Conservation (phyloP, 2,113 vertebrate genomes). For the Austrofundulus limnaeus region DNA sequence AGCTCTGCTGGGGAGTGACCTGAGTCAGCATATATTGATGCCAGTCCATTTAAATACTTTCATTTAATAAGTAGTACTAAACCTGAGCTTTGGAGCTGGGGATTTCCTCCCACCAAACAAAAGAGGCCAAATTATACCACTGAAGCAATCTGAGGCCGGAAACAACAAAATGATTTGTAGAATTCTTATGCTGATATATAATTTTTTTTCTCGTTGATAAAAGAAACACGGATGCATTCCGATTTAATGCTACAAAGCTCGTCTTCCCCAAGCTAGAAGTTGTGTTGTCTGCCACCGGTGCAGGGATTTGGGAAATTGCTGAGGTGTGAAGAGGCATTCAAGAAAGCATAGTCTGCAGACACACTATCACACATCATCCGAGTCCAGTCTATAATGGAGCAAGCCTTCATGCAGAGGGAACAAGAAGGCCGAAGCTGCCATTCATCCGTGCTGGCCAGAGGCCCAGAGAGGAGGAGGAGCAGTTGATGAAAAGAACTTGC, state of each 20-base stretch:
- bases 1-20: conserved; percentile 38
- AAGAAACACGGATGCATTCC: conserved; percentile 31
- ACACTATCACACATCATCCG: conserved; percentile 42
- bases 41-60: conserved; percentile 62
- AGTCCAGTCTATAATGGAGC: conserved; percentile 56
- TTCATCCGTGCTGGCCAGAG: conserved; percentile 54
- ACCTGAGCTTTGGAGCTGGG: conserved; percentile 32
- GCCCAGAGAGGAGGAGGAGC: conserved; percentile 40
- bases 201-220: conserved; percentile 42
- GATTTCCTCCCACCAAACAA: conserved; percentile 39
- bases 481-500: conserved; percentile 52
- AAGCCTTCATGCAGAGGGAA: conserved; percentile 50
- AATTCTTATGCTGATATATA: background rate
- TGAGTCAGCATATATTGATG: conserved; percentile 54
- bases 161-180: background rate
- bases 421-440: conserved; percentile 52
- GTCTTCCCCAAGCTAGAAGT: conserved; percentile 27
- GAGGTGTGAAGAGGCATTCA: conserved; percentile 60
- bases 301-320: conserved; percentile 55
- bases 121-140: conserved; percentile 10
- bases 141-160: conserved; percentile 27
- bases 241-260: conserved; percentile 44
- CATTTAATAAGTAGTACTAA: conserved; percentile 59
- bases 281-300: conserved; percentile 29
- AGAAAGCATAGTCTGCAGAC: conserved; percentile 40